phyloP scores from a whole-genome alignment of 1,140 invertebrate species.

The Lepidostoma basale region DNA sequence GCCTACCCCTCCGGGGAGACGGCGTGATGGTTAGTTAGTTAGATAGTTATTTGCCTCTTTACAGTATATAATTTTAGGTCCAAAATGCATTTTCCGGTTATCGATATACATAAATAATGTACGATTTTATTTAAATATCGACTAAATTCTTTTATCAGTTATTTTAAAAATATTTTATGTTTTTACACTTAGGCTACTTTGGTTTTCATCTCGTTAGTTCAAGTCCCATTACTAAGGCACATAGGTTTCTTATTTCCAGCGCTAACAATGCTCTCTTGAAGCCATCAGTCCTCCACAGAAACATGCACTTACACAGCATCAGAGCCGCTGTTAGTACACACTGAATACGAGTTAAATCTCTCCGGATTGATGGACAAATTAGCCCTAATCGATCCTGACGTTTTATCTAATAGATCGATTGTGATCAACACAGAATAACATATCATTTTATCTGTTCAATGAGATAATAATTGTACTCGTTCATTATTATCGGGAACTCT shows the following conservation, averaged over 20 bases:
- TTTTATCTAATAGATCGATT: constrained; percentile 1
- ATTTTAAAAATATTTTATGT: no score
- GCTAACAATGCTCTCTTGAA: constrained; percentile 32
- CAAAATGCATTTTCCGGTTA: no score
- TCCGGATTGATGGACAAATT: not conserved
- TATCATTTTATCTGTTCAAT: not conserved
- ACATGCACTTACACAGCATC: constrained; percentile 30
- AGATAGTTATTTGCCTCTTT: no score
- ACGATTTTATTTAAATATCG: no score
- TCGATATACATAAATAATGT: no score
- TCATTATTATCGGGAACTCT: no score
- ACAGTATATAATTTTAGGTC: no score
- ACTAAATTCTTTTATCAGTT: no score
- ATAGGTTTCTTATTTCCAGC: constrained; percentile 30
- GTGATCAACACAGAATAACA: not conserved
- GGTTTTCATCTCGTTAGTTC: constrained; percentile 34
- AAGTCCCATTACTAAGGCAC: constrained; percentile 36
- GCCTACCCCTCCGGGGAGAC: no score
- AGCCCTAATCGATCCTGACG: constrained; percentile 1
- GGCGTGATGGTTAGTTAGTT: no score
- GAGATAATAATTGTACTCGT: no score
- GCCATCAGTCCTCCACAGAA: constrained; percentile 25
- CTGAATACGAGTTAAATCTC: not conserved
- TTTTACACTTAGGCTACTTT: no score
- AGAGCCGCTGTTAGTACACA: not conserved